Conservation (phyloP, 2,797 vertebrate species). For the Sebastes nivosus region DNA sequence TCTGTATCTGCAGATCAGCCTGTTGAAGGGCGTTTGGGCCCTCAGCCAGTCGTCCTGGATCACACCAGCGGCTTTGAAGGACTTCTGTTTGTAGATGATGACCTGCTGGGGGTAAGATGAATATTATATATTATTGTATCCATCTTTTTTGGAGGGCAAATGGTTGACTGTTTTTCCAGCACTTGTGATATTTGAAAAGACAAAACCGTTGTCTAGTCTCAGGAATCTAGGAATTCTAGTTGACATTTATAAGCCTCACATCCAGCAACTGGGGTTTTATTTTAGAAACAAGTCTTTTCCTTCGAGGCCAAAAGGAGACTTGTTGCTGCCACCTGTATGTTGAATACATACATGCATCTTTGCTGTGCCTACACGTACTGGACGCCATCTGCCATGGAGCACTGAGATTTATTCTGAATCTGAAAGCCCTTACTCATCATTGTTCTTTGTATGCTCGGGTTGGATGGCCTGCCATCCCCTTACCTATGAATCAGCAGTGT, state of each 20-base stretch:
- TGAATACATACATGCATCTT: not conserved
- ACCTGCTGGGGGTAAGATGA: constrained; percentile 92
- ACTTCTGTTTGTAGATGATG: constrained; percentile 94
- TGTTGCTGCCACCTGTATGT: not conserved
- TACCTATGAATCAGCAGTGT: no score
- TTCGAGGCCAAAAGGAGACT: not conserved
- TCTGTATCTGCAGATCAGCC: constrained; percentile 78
- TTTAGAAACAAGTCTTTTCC: not conserved
- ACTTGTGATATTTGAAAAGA: not conserved
- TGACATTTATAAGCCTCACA: not conserved
- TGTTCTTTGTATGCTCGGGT: not conserved
- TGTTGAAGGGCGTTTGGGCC: constrained; percentile 90
- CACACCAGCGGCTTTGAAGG: constrained; percentile 98
- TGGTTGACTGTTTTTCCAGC: not conserved
- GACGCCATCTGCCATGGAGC: not conserved
- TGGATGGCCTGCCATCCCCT: not conserved
- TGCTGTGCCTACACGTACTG: not conserved
- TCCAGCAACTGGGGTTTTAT: not conserved
- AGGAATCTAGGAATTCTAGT: not conserved
- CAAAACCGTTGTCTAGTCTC: not conserved
- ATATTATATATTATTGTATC: not conserved
- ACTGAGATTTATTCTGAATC: not conserved
- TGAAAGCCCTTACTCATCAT: not conserved
- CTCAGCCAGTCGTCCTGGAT: constrained; percentile 92
- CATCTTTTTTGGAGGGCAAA: not conserved